Base-by-base conservation (phyloP, 2,113 vertebrate species). In the Cochlearius cochlearius region DNA sequence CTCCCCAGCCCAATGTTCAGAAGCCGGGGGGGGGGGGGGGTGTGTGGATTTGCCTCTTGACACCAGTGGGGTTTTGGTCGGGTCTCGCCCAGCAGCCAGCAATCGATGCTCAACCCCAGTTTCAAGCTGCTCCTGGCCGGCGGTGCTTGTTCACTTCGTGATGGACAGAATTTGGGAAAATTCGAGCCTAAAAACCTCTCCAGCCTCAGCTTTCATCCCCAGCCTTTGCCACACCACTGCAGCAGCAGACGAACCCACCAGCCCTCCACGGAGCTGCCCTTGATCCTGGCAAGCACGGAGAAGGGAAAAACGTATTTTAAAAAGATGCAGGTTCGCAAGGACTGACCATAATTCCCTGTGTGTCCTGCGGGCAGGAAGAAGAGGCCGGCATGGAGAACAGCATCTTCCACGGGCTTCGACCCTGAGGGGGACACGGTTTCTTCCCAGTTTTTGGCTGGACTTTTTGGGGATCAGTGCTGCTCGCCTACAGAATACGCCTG, bases 391-490 rank as follows among this genome's bases (percentile, higher is more conserved):
- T 2, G 14, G 41, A 84, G 41, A 30, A 32, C 38, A 68, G 16
- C 41, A 58, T 53, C 50, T 75, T 50, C 52, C 2, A 0, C 0
- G 4, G 16, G 19, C 25, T 78, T 20, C 1, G 2, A 0, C 13
- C 45, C 64, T 0, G 0, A 53, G 45, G 9, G 23, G 10, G 3
- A 38, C 0, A 2, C 1, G 2, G 15, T 22, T 63, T 59, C 22
- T 22, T 11, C 60, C 19, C 74, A 17, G 29, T 52, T 76, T 87
- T 83, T 3, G 3, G 47, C 21, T 79, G 79, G 32, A 63, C 19
- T 19, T 88, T 86, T 55, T 1, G 3, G 62, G 76, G 58, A 79
- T 29, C 30, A 71, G 32, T 1, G 0, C 29, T 0, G 0, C 41
- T 52, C 2, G 0, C 19, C 8, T 11, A 41, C 16, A 49, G 79